Conservation (phyloP, 2,113 vertebrate species). For the Paraplagusia blochii region DNA sequence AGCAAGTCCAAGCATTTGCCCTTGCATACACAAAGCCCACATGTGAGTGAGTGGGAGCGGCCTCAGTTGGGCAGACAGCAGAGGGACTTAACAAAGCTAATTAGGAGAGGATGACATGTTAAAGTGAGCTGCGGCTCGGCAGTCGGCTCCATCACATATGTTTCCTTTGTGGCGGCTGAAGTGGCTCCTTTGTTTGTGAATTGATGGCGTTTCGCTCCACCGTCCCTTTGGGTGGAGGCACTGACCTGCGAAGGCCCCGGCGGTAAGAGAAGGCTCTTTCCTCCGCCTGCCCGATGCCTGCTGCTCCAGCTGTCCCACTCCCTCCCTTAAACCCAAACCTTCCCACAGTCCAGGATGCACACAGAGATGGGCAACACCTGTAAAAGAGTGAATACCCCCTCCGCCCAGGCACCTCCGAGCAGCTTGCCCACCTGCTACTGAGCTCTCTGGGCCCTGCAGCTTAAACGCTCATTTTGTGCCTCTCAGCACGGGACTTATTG, state of each 20-base stretch:
- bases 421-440: constrained; percentile 79
- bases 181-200: constrained; percentile 82
- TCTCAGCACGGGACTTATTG: constrained; percentile 85
- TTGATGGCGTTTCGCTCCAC: constrained; percentile 80
- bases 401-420: constrained; percentile 65
- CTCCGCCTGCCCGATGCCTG: constrained; percentile 61
- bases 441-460: constrained; percentile 77
- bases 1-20: constrained; percentile 58
- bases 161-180: constrained; percentile 77
- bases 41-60: constrained; percentile 65
- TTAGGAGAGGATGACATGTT: constrained; percentile 80
- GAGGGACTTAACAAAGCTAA: constrained; percentile 80
- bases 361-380: constrained; percentile 76
- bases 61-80: constrained; percentile 76
- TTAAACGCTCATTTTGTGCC: constrained; percentile 85
- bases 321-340: constrained; percentile 55
- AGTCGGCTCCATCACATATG: constrained; percentile 77
- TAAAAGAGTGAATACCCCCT: constrained; percentile 70
- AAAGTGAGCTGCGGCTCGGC: constrained; percentile 74
- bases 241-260: constrained; percentile 78
- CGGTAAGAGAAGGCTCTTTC: constrained; percentile 67
- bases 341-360: constrained; percentile 48
- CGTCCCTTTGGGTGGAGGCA: constrained; percentile 77
- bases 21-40: constrained; percentile 67
- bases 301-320: constrained; percentile 73